These are phyloP conservation scores for Neodontobutis hainanensis DNA, from an alignment of 2,113 vertebrate species.

Conservation along the genomic window DNA sequence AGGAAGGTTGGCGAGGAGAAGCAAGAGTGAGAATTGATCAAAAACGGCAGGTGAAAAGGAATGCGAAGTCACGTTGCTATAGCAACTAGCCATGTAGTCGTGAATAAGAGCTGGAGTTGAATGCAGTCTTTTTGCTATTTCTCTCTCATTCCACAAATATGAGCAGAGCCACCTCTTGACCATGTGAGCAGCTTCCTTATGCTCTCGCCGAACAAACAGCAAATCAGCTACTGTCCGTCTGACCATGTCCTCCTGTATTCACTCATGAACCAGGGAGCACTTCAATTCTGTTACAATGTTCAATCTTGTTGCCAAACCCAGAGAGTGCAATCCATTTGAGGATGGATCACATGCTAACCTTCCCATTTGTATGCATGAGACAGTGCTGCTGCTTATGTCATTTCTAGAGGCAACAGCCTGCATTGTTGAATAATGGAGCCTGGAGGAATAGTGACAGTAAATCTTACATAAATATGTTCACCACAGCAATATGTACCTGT, in stretches of 20 bases:
- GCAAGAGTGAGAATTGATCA: constrained; percentile 69
- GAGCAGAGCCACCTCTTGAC: constrained; percentile 41
- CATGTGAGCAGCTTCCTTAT: constrained; percentile 62
- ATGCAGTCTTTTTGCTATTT: constrained; percentile 48
- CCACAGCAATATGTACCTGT: constrained; percentile 32
- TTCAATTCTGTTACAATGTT: constrained; percentile 32
- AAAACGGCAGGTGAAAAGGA: constrained; percentile 80
- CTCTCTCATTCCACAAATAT: constrained; percentile 26
- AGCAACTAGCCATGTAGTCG: constrained; percentile 75
- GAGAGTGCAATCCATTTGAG: constrained; percentile 36
- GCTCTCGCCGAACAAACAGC: constrained; percentile 50
- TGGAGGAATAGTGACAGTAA: constrained; percentile 40
- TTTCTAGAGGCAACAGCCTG: constrained; percentile 47
- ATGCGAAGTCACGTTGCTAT: constrained; percentile 80
- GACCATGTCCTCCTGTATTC: constrained; percentile 37
- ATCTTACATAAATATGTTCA: constrained; percentile 23
- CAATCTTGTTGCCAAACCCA: constrained; percentile 23
- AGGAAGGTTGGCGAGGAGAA: constrained; percentile 45
- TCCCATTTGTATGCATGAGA: constrained; percentile 64
- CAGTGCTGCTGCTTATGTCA: constrained; percentile 52
- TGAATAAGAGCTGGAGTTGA: constrained; percentile 65
- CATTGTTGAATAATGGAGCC: constrained; percentile 55
- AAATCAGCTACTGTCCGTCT: constrained; percentile 50
- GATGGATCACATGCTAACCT: constrained; percentile 57
- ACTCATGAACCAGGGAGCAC: constrained; percentile 12